A percentile compares a stretch with the other conserved stretches of the same genome.
These are phyloP conservation scores for Brachyalestes nurse DNA, from an alignment of 2,797 vertebrate genomes.

Conservation along the genomic window DNA sequence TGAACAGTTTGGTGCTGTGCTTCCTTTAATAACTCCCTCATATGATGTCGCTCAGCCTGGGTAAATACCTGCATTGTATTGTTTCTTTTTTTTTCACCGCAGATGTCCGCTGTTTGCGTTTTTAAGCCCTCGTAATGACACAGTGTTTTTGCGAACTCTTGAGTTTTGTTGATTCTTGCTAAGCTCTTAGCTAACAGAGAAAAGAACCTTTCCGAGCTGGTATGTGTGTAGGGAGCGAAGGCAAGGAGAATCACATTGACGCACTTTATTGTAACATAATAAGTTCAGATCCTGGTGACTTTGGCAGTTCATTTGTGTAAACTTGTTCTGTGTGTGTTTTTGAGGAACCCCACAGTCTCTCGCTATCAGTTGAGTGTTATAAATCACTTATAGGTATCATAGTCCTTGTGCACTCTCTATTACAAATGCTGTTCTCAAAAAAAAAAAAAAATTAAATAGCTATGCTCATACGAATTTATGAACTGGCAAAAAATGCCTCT, in stretches of 20 bases:
- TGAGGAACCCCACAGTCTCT: conserved; percentile 8
- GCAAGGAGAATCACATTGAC: conserved; percentile 34
- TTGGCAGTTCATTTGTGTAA: not conserved
- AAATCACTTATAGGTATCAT: not conserved
- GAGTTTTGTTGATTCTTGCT: conserved; percentile 78
- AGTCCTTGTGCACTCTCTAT: conserved; percentile 9
- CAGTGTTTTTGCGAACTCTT: conserved; percentile 79
- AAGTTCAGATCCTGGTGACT: conserved; percentile 27
- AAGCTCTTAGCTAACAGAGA: conserved; percentile 72
- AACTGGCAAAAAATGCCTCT: conserved; percentile 11
- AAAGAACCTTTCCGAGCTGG: conserved; percentile 65
- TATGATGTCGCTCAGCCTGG: conserved; percentile 54
- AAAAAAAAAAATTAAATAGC: conserved; percentile 21
- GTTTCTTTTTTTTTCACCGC: conserved; percentile 48
- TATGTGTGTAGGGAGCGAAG: conserved; percentile 65
- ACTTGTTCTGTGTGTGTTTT: not conserved
- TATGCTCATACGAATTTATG: conserved; percentile 24
- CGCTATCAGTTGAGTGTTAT: not conserved
- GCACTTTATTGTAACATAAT: not conserved
- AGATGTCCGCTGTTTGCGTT: conserved; percentile 72
- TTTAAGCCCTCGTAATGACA: conserved; percentile 79
- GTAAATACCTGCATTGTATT: conserved; percentile 78
- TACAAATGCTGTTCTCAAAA: conserved; percentile 15
- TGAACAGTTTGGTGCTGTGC: conserved; percentile 67
- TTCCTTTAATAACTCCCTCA: conserved; percentile 68